Evolutionary conservation across 2,888 invertebrate species (phyloP).

Genomic region (Abrostola triplasia): DNA sequence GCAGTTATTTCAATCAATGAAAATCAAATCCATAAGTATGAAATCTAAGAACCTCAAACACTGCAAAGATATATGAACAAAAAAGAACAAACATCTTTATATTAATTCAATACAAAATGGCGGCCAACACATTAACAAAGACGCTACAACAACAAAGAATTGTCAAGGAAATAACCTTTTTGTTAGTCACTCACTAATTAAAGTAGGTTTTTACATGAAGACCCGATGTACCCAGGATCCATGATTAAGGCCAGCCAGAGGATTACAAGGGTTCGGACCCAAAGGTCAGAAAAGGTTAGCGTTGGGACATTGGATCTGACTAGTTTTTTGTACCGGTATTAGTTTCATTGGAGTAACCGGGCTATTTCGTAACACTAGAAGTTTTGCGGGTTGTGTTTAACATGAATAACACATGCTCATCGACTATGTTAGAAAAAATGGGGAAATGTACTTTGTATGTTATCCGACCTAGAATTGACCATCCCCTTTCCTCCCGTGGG

Average conservation of each 20-base stretch:
- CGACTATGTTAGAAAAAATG: too few relatives aligned
- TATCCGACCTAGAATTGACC: too few relatives aligned
- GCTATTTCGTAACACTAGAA: neutral
- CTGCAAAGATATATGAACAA: too few relatives aligned
- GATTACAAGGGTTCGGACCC: conserved; percentile 5
- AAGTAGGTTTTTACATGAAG: conserved; percentile 2
- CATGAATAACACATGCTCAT: too few relatives aligned
- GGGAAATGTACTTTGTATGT: too few relatives aligned
- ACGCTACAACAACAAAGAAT: neutral
- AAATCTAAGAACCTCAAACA: too few relatives aligned
- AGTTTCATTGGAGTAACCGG: neutral
- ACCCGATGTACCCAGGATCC: neutral
- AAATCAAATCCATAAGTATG: too few relatives aligned
- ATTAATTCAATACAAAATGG: neutral
- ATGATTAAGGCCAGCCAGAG: neutral
- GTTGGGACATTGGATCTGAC: neutral
- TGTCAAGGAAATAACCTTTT: conserved; percentile 3
- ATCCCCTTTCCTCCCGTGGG: too few relatives aligned
- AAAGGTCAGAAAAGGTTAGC: neutral
- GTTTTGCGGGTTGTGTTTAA: neutral
- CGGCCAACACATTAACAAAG: neutral
- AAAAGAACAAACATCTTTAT: neutral
- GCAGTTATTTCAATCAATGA: too few relatives aligned
- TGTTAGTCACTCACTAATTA: neutral
- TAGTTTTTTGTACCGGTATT: neutral